Evolutionary conservation across 37 sponge, comb jelly and placozoan species (phyloP).

Genomic region (Eunapius fragilis): DNA sequence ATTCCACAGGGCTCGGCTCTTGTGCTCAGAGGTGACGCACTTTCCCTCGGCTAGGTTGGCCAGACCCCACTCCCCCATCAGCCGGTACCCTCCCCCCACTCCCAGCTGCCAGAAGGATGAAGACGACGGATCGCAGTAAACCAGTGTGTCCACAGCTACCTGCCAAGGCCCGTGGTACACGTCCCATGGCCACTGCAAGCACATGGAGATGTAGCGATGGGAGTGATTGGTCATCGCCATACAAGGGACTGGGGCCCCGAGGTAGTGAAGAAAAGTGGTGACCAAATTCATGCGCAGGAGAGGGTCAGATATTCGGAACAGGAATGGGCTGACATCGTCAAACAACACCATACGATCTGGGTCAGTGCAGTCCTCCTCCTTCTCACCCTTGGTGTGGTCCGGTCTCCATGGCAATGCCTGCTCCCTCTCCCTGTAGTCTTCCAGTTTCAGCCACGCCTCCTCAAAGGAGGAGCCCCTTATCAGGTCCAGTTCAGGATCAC

Average conservation of each 20-base stretch:
- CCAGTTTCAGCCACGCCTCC: constrained; percentile 75
- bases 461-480: constrained; percentile 12
- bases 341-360: constrained; percentile 77
- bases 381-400: constrained; percentile 4
- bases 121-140: neutral
- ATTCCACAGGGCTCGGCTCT: neutral
- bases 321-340: constrained; percentile 66
- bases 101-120: neutral
- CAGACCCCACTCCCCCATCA: neutral
- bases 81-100: neutral
- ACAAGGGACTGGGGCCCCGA: constrained; percentile 42
- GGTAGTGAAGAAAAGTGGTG: constrained; percentile 60
- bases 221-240: neutral
- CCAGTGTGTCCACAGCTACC: neutral
- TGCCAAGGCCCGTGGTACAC: neutral
- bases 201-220: neutral
- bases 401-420: constrained; percentile 66
- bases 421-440: constrained; percentile 42
- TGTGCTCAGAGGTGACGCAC: neutral
- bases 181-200: neutral
- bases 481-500: constrained; percentile 22
- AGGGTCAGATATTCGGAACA: constrained; percentile 56
- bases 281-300: constrained; percentile 50
- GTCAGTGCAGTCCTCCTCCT: constrained; percentile 71
- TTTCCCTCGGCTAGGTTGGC: neutral